Conservation (phyloP, 2,113 vertebrate species). For the Pollachius pollachius region DNA sequence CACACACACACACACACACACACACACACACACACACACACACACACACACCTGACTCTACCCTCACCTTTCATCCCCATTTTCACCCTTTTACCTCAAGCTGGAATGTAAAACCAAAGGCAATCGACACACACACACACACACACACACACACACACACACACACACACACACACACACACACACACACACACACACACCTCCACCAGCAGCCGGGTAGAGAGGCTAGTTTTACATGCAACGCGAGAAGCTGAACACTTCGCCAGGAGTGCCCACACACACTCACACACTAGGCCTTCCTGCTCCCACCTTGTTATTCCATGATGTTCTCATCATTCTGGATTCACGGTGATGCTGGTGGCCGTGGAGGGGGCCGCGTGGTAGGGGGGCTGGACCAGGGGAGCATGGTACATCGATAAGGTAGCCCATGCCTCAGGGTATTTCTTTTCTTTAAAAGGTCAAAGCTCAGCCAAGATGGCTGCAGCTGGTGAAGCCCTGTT, state of each 20-base stretch:
- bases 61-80: too few species aligned
- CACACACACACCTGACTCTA: not conserved
- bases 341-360: conserved; percentile 10
- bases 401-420: conserved; percentile 70
- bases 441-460: conserved; percentile 47
- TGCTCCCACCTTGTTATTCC: conserved; percentile 54
- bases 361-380: not conserved
- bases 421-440: conserved; percentile 54
- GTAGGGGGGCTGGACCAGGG: conserved; percentile 27
- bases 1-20: conserved; percentile 6
- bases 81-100: not conserved
- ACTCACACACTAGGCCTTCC: not conserved
- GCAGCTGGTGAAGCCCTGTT: not conserved
- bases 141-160: not conserved
- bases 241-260: conserved; percentile 40
- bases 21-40: conserved; percentile 5
- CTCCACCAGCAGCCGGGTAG: not conserved
- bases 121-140: not conserved
- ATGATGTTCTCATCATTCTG: conserved; percentile 48
- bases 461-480: conserved; percentile 37
- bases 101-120: not conserved
- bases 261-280: not conserved
- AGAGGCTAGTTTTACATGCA: conserved; percentile 19
- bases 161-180: not conserved
- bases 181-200: conserved; percentile 8